phyloP scores from a whole-genome alignment of 2,113 vertebrate genomes.

The Sialia sialis region DNA sequence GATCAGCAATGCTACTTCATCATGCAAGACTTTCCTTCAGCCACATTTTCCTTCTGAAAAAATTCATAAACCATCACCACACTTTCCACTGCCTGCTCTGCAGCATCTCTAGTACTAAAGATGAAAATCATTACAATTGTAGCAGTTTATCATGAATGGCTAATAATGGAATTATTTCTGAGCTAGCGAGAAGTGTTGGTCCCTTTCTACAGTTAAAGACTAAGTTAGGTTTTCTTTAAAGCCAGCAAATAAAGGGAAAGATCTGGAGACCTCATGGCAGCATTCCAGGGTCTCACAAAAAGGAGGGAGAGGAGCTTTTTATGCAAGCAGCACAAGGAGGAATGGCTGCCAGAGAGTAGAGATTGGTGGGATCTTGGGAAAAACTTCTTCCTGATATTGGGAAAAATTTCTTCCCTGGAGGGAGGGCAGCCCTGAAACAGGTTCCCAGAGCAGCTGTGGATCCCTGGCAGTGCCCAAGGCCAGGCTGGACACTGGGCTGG shows the following conservation, averaged over 20 bases:
- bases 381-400: rapidly evolving
- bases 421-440: not conserved
- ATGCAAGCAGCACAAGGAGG: not conserved
- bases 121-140: rapidly evolving
- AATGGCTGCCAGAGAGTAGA: not conserved
- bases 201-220: not conserved
- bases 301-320: not conserved
- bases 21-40: not conserved
- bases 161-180: not conserved
- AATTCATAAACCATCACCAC: not conserved
- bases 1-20: not conserved
- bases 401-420: rapidly evolving
- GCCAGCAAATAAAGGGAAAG: not conserved
- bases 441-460: not conserved
- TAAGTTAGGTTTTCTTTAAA: not conserved
- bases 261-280: not conserved
- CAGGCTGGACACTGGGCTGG: not conserved
- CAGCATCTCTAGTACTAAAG: not conserved
- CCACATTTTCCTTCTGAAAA: not conserved
- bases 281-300: not conserved
- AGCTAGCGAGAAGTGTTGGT: not conserved
- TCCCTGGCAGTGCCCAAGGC: not conserved
- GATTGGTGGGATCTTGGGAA: not conserved
- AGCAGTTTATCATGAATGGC: not conserved
- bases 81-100: not conserved